Evolutionary conservation across 1,140 invertebrate species (phyloP).

Genomic region (Propsilocerus akamusi): DNA sequence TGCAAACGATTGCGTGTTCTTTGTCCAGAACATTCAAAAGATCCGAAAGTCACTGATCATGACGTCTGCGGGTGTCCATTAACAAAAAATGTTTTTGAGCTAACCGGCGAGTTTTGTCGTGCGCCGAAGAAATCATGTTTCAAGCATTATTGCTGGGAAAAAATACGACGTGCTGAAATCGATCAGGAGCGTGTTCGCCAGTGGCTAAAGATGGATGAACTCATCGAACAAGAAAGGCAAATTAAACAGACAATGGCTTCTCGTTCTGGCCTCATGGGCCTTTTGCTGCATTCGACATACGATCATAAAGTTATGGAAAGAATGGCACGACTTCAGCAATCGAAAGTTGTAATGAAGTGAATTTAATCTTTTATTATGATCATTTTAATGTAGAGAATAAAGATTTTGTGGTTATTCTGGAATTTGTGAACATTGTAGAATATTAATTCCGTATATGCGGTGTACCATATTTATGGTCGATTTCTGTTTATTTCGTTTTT

Average conservation of each 20-base stretch:
- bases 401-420: too few relatives aligned
- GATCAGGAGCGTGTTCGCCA: slow-evolving; percentile 59
- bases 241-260: slow-evolving; percentile 74
- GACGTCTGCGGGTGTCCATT: slow-evolving; percentile 87
- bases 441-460: too few relatives aligned
- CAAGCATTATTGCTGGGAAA: slow-evolving; percentile 92
- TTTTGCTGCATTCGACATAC: slow-evolving; percentile 89
- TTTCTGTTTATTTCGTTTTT: too few relatives aligned
- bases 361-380: slow-evolving; percentile 30
- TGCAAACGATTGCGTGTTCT: slow-evolving; percentile 89
- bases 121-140: slow-evolving; percentile 80
- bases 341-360: background rate
- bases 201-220: slow-evolving; percentile 86
- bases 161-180: slow-evolving; percentile 73
- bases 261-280: slow-evolving; percentile 71
- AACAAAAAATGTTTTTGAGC: slow-evolving; percentile 60
- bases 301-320: slow-evolving; percentile 79
- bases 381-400: slow-evolving; percentile 64
- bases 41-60: slow-evolving; percentile 67
- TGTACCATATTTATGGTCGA: too few relatives aligned
- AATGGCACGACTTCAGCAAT: slow-evolving; percentile 17
- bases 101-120: slow-evolving; percentile 43
- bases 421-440: too few relatives aligned
- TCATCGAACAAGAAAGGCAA: slow-evolving; percentile 85
- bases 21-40: slow-evolving; percentile 96